Conservation (phyloP, 2,888 invertebrate species). For the Orthosia gracilis region DNA sequence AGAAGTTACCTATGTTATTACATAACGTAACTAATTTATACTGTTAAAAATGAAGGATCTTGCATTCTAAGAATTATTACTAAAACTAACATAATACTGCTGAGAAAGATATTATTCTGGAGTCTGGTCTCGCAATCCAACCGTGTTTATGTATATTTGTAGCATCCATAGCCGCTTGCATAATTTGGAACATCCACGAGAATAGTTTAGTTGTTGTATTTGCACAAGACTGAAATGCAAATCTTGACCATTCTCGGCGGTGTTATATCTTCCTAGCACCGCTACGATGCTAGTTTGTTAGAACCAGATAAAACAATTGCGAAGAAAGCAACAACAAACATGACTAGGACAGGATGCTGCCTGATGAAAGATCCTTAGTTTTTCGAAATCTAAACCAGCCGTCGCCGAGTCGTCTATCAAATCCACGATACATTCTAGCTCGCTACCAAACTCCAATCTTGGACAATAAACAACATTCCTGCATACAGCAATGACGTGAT, state of each 20-base stretch:
- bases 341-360: neutral
- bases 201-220: conserved; percentile 10
- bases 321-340: neutral
- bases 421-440: neutral
- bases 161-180: conserved; percentile 5
- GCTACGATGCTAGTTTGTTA: neutral
- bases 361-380: neutral
- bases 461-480: neutral
- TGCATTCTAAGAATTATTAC: neutral
- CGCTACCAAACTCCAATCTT: neutral
- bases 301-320: neutral
- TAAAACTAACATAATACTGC: neutral
- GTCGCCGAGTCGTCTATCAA: neutral
- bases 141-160: conserved; percentile 4
- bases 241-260: neutral
- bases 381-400: neutral
- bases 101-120: neutral
- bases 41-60: neutral
- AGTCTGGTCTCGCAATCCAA: neutral
- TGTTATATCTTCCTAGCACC: conserved; percentile 10
- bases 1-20: neutral
- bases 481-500: neutral
- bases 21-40: too few species aligned
- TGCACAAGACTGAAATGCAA: conserved; percentile 19
- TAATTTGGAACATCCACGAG: conserved; percentile 10